A percentile compares a stretch with the other conserved stretches of the same genome.
phyloP scores from a whole-genome alignment of 2,888 invertebrate genomes.

The Patella pellucida region DNA sequence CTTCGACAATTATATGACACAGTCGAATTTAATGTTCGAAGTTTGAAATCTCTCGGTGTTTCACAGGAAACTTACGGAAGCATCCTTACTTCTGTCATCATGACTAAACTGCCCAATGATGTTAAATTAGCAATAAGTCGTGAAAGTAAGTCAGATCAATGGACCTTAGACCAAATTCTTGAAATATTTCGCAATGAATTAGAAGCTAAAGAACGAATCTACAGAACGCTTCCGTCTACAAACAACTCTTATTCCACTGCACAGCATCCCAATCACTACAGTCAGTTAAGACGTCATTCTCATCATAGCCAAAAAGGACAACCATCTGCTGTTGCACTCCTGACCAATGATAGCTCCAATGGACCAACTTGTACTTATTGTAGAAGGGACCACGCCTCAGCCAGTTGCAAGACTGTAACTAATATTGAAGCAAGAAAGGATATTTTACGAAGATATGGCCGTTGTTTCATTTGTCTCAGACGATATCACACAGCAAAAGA shows the following conservation, averaged over 20 bases:
- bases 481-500: too few species aligned
- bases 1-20: background rate
- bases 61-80: background rate
- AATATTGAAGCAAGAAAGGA: background rate
- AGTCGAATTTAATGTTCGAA: background rate
- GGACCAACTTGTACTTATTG: slow-evolving; percentile 1
- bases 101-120: background rate
- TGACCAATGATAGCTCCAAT: background rate
- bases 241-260: too few species aligned
- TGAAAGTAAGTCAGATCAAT: background rate
- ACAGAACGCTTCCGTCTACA: too few species aligned
- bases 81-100: background rate
- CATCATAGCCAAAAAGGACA: too few species aligned
- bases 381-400: background rate
- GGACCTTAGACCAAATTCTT: background rate
- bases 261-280: too few species aligned
- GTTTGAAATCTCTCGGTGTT: background rate
- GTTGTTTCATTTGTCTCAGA: too few species aligned
- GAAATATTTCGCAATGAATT: slow-evolving; percentile 2
- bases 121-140: background rate
- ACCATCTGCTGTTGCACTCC: too few species aligned
- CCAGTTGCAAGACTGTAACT: background rate
- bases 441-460: background rate
- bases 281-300: too few species aligned
- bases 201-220: background rate